Evolutionary conservation across 2,113 vertebrate genomes (phyloP), one percentile per base, ranked within the genome.

Genomic region (Lucifuga dentata): DNA sequence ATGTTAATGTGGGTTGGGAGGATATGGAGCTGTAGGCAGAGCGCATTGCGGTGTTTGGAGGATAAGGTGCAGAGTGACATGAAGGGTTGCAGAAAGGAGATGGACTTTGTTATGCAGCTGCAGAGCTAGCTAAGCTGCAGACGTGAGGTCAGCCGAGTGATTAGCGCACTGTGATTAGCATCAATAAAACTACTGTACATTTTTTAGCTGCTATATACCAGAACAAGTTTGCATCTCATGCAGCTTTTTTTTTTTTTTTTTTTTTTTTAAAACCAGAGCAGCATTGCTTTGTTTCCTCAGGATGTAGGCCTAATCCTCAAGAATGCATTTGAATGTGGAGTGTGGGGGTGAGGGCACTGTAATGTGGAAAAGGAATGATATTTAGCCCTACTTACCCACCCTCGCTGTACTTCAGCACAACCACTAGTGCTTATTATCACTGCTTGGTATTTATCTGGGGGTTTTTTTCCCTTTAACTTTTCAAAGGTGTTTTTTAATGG

Each of bases 281-380:
- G 44, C 51, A 3, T 78, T 68, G 50, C 17, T 81, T 76, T 83
- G 78, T 84, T 84, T 87, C 76, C 64, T 80, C 49, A 64, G 80
- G 68, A 80, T 63, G 68, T 44, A 41, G 36, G n/a, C 51, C 45
- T 88, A 89, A 91, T 87, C 85, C 79, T 26, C 39, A 87, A 78
- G 85, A 88, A 91, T 88, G 87, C 61, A 80, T 82, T 75, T 80
- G 76, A 80, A 67, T 81, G 65, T 72, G 48, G 44, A 61, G 64
- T 68, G 75, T 45, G 61, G 77, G 68, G 56, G 59, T 76, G 55
- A 50, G 21, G 21, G 33, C 52, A 69, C 43, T 68, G 58, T 73
- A 64, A 75, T 73, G 73, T 78, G 63, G 67, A 65, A 76, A 77
- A 64, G 65, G 39, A 67, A 20, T 79, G 82, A 86, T 78, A 75